Evolutionary conservation across 2,797 vertebrate genomes (phyloP), one percentile per base, ranked within the genome.

Genomic region (Aphelocoma californica): DNA sequence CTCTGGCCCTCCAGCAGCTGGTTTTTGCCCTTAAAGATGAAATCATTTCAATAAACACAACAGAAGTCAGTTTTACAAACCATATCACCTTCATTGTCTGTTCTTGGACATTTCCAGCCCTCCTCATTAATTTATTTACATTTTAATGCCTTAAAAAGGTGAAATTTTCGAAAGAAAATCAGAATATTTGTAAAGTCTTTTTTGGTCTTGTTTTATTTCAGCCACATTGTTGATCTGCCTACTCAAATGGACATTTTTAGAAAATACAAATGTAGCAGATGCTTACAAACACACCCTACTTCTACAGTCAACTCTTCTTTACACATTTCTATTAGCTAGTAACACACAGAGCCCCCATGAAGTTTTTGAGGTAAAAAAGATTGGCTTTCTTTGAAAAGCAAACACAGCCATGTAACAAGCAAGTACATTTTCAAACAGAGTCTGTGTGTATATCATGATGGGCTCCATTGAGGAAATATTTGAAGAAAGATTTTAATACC

Each of bases 391-490:
- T 56, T 70, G 21, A 62, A 88, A 91, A 88, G 25, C n/a, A 93
- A 95, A 67, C 78, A 89, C 54, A 89, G 26, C 7, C 75, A 57
- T n/a, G 48, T 50, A 93, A 80, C 58, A 86, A 90, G 65, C 54
- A 72, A 31, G 47, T 7, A 45, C 1, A 0, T 77, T 84, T 96
- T 79, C 69, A 86, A 79, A 58, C n/a, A 89, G 66, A 79, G 38
- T 21, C 8, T 4, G 61, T 54, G 31, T 40, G 42, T 42, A 11
- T 2, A 53, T 18, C 90, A 81, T 0, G 3, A 77, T 4, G 19
- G 32, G 51, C 54, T 81, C 74, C 64, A 89, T 3, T 88, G 79
- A 95, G 91, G 90, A 95, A 95, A 95, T 92, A 88, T 90, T 73
- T 93, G 81, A 89, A 84, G 88, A 51, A 87, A 69, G 73, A 67